phyloP scores from a whole-genome alignment of 2,797 vertebrate species.

The Scleropages formosus region DNA sequence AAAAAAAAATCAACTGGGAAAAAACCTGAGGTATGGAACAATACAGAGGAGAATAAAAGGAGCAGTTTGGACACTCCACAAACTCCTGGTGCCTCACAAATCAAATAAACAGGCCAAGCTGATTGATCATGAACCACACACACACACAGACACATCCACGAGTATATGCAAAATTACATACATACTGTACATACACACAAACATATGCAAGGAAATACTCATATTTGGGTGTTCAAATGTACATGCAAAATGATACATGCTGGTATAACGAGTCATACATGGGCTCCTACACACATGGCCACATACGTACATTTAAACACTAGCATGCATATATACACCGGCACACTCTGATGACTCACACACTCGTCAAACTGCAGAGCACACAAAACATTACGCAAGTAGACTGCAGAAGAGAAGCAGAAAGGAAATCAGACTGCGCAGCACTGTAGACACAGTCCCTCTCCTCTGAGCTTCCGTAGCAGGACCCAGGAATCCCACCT shows the following conservation, averaged over 20 bases:
- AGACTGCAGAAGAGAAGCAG: neutral
- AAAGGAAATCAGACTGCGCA: too few relatives aligned
- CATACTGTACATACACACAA: neutral
- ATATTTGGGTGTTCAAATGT: neutral
- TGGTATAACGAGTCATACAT: neutral
- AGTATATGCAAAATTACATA: too few relatives aligned
- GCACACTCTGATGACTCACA: neutral
- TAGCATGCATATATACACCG: neutral
- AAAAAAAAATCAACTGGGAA: too few relatives aligned
- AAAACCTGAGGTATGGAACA: too few relatives aligned
- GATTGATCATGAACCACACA: too few relatives aligned
- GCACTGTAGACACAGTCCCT: neutral
- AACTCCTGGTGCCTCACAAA: too few relatives aligned
- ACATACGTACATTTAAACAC: neutral
- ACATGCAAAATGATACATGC: neutral
- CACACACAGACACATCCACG: slow-evolving; percentile 1
- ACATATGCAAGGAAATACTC: neutral
- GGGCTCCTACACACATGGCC: neutral
- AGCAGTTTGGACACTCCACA: too few relatives aligned
- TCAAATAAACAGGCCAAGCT: too few relatives aligned
- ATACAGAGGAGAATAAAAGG: too few relatives aligned
- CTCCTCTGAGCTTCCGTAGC: too few relatives aligned
- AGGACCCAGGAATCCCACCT: too few relatives aligned
- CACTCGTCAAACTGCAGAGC: neutral
- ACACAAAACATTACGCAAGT: neutral